Base-by-base conservation (phyloP, 1,140 invertebrate species). In the Littorina saxatilis region DNA sequence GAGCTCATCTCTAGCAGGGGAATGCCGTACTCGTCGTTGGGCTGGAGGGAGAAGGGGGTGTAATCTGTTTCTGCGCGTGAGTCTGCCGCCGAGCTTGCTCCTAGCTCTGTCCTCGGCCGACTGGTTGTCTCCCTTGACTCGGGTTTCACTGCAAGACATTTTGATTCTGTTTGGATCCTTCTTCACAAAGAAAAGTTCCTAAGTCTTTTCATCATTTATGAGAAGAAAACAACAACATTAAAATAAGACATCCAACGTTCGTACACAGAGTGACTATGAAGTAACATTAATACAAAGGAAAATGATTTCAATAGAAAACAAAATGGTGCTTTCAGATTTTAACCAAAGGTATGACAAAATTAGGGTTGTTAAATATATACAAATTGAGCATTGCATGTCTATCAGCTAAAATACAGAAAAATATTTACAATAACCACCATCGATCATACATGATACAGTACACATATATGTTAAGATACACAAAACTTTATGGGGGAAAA, bases 21-120 rank as follows among this genome's bases (percentile, higher is more conserved):
- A 43, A 92, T 88, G 15, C 91, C 91, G 83, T 87, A 91, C 72
- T 91, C 90, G 74, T 92, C 91, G 79, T 85, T 86, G 23, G 84
- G 82, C 29, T 85, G 86, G 40, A 88, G 79, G 0, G 81, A 83
- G 47, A 83, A 86, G 11, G 85, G 85, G 5, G 82, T 82, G 43
- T 78, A 43, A 72, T 81, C 66, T 35, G 80, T 77, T 7, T 68
- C 81, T 15, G 81, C 72, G 29, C 55, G 29, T 15, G 58, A 52
- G 37, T 84, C 82, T 9, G 39, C 27, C 23, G 58, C 39, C 29
- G 76, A 78, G 9, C 80, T 79, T 0, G n/a, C 70, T 0, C 52
- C 61, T 20, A 37, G 29, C 43, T 80, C 84, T 20, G 76, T 78
- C 29, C 68, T 63, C 0, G 81, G 66, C 32, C 61, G 50, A 35